These are phyloP conservation scores for Anser brachyrhynchus DNA, from an alignment of 2,113 vertebrate genomes.

Conservation along the genomic window DNA sequence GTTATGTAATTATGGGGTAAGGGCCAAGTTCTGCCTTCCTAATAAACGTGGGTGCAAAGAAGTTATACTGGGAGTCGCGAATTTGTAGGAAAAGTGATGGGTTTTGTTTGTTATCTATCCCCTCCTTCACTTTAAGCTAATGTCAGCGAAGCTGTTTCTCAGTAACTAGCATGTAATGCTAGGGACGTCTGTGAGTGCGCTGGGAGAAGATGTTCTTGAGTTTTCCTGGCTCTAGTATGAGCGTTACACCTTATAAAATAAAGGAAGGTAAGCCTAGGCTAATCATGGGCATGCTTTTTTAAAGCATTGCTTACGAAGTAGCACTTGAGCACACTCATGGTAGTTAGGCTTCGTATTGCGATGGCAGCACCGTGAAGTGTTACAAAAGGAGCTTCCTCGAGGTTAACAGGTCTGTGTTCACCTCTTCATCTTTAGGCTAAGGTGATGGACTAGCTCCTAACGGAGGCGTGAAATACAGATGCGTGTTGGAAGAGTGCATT, in stretches of 20 bases:
- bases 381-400: background rate
- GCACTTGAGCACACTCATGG: background rate
- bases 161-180: background rate
- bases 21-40: background rate
- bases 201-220: background rate
- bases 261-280: background rate
- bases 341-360: background rate
- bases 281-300: background rate
- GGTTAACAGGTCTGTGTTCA: background rate
- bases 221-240: background rate
- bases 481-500: background rate
- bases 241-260: background rate
- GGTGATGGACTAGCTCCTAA: background rate
- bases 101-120: background rate
- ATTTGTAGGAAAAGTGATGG: background rate
- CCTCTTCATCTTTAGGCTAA: background rate
- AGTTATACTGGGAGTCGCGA: accelerated
- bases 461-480: background rate
- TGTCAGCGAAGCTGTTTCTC: background rate
- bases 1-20: background rate
- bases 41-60: background rate
- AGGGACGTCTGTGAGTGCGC: background rate
- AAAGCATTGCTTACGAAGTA: background rate
- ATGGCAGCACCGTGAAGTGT: background rate
- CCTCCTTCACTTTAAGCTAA: background rate